phyloP scores from a whole-genome alignment of 1,140 invertebrate species.

The Drosophila lacertosa region DNA sequence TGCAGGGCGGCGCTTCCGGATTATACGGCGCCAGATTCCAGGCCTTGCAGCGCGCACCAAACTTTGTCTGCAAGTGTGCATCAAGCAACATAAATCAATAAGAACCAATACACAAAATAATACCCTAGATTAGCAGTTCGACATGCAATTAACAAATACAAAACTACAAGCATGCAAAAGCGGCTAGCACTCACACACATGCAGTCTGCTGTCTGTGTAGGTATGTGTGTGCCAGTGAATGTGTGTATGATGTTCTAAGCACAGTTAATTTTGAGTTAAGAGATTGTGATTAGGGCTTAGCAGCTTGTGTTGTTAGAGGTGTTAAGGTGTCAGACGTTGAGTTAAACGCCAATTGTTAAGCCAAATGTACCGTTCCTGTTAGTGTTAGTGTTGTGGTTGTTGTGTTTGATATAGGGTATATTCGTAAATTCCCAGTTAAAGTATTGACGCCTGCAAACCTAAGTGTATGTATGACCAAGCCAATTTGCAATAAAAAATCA shows the following conservation, averaged over 20 bases:
- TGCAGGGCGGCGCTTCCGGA: conserved; percentile 85
- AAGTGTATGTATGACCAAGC: conserved; percentile 37
- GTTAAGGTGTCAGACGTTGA: too few species aligned
- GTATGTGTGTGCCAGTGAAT: conserved; percentile 23
- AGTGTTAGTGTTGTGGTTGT: conserved; percentile 32
- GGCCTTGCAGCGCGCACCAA: conserved; percentile 88
- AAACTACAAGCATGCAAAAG: conserved; percentile 62
- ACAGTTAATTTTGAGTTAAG: conserved; percentile 19
- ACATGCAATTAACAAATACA: conserved; percentile 13
- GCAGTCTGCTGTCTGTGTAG: conserved; percentile 21
- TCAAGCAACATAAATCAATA: conserved; percentile 11
- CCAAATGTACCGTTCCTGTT: conserved; percentile 18
- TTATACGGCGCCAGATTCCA: conserved; percentile 88
- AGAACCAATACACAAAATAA: not conserved
- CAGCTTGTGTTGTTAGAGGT: not conserved
- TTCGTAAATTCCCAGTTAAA: conserved; percentile 17
- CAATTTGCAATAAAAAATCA: conserved; percentile 61
- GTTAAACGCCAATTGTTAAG: conserved; percentile 29
- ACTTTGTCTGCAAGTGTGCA: conserved; percentile 87
- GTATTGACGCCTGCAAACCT: conserved; percentile 39
- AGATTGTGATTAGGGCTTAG: conserved; percentile 7
- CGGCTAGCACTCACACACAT: conserved; percentile 57
- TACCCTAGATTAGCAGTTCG: not conserved
- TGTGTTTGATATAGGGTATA: conserved; percentile 18
- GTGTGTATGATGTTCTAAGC: conserved; percentile 3